Conservation (phyloP, 2,888 invertebrate genomes). For the Bellardia pandia region DNA sequence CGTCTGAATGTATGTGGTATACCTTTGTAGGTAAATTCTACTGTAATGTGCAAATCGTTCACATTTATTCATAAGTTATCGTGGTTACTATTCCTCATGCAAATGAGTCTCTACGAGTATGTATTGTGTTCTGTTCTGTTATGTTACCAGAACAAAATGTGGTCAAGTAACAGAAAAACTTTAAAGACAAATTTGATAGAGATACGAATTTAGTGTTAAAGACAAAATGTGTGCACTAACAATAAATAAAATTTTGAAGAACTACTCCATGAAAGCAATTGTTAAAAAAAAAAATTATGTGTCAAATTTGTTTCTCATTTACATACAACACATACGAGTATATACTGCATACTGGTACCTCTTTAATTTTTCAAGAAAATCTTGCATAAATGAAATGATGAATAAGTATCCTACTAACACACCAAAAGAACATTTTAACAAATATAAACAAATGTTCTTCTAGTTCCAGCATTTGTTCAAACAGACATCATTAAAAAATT, state of each 20-base stretch:
- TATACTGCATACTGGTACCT: not conserved
- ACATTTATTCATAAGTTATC: slow-evolving; percentile 49
- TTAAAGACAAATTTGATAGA: not conserved
- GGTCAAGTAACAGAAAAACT: slow-evolving; percentile 25
- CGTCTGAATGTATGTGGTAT: not conserved
- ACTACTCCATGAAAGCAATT: not conserved
- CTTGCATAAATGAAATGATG: not conserved
- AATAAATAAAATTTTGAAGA: not conserved
- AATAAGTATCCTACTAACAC: not conserved
- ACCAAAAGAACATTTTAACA: no score
- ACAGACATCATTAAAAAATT: no score
- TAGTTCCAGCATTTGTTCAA: no score
- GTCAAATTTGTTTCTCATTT: not conserved
- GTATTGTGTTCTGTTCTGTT: not conserved
- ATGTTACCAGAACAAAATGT: slow-evolving; percentile 52
- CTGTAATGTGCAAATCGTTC: slow-evolving; percentile 30
- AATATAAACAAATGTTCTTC: no score
- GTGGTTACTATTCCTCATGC: slow-evolving; percentile 51
- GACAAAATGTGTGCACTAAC: not conserved
- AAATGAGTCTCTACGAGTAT: not conserved
- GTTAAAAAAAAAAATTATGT: not conserved
- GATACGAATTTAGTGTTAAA: slow-evolving; percentile 8
- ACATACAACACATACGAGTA: not conserved
- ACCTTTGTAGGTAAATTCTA: not conserved
- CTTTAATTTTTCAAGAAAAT: not conserved